A percentile compares a stretch with the other conserved stretches of the same genome.
phyloP scores from a whole-genome alignment of 1,140 invertebrate genomes.

The Neomicropteryx cornuta region DNA sequence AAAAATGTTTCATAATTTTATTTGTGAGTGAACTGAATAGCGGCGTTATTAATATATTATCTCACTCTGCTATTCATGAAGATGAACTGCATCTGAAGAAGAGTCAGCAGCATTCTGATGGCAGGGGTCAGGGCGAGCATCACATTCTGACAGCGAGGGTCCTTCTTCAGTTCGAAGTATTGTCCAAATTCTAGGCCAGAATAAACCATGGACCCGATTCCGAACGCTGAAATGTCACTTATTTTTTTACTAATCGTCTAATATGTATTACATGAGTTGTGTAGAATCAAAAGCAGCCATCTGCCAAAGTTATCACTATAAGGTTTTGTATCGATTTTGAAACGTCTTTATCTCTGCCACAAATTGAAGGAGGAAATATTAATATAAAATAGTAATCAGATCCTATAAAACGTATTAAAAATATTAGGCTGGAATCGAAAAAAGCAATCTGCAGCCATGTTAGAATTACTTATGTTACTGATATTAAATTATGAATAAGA shows the following conservation, averaged over 20 bases:
- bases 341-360: too few species aligned
- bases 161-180: conserved; percentile 46
- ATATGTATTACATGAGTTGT: conserved; percentile 1
- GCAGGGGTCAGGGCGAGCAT: conserved; percentile 47
- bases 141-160: conserved; percentile 41
- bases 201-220: conserved; percentile 63
- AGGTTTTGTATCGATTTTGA: too few species aligned
- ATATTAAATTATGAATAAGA: too few species aligned
- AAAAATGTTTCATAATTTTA: too few species aligned
- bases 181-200: conserved; percentile 58
- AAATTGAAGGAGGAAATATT: not conserved
- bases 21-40: conserved; percentile 41
- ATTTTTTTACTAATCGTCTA: too few species aligned
- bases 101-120: conserved; percentile 49
- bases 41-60: not conserved
- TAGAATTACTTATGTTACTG: too few species aligned
- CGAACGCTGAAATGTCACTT: conserved; percentile 50
- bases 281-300: too few species aligned
- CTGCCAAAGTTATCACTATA: too few species aligned
- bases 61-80: conserved; percentile 49
- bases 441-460: too few species aligned
- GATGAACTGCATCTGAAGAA: conserved; percentile 61
- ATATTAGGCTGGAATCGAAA: too few species aligned
- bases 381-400: conserved; percentile 2
- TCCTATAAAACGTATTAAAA: too few species aligned